A percentile compares a stretch with the other conserved stretches of the same genome.
These are phyloP conservation scores for Kryptolebias marmoratus DNA, from an alignment of 2,113 vertebrate genomes.

Conservation along the genomic window DNA sequence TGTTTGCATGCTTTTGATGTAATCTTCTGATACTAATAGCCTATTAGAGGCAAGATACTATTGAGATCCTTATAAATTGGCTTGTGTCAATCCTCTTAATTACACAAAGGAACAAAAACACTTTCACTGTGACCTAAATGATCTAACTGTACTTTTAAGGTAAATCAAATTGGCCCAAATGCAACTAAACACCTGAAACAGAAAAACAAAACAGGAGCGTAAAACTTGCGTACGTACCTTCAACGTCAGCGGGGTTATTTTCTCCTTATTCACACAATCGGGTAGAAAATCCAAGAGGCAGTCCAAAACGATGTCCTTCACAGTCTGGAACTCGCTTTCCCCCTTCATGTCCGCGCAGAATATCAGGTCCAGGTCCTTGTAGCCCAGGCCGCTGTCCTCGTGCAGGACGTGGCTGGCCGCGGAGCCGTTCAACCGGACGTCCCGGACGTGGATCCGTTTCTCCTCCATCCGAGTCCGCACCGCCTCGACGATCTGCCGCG, in stretches of 20 bases:
- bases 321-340: conserved; percentile 94
- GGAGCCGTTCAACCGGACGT: conserved; percentile 95
- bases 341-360: conserved; percentile 95
- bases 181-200: conserved; percentile 21
- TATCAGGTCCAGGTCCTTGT: conserved; percentile 98
- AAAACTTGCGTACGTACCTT: conserved; percentile 83
- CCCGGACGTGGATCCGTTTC: conserved; percentile 88
- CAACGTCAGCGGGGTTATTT: conserved; percentile 93
- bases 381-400: conserved; percentile 94
- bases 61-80: conserved; percentile 73
- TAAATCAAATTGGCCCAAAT: conserved; percentile 27
- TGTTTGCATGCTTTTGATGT: not conserved
- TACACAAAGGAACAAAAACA: conserved; percentile 52
- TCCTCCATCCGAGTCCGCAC: conserved; percentile 94
- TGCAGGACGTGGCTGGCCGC: conserved; percentile 96
- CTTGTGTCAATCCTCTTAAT: conserved; percentile 80
- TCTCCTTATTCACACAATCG: conserved; percentile 97
- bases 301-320: conserved; percentile 97
- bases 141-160: conserved; percentile 59
- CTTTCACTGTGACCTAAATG: conserved; percentile 65
- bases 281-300: conserved; percentile 98
- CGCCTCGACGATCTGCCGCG: conserved; percentile 93
- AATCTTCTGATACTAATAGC: conserved; percentile 25
- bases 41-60: conserved; percentile 23
- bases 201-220: conserved; percentile 11